A percentile compares a stretch with the other conserved stretches of the same genome.
These are phyloP conservation scores for Dicranocentrus wangi DNA, from an alignment of 2,888 invertebrate species.

Conservation along the genomic window DNA sequence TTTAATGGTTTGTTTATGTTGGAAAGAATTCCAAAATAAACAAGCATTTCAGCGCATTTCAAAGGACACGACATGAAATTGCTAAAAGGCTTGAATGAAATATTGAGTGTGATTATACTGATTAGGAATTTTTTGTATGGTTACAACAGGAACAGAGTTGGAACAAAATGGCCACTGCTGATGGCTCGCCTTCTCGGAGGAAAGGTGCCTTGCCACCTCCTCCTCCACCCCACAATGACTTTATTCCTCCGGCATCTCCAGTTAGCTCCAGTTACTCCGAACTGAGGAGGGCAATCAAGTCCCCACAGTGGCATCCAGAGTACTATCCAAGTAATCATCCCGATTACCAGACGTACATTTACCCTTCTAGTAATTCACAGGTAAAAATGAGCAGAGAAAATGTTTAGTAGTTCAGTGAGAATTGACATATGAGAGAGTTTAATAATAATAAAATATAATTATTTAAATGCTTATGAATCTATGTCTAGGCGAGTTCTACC, in stretches of 20 bases:
- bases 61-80: too few relatives aligned
- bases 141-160: too few relatives aligned
- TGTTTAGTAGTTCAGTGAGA: too few relatives aligned
- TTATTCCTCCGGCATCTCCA: slow-evolving; percentile 89
- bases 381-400: slow-evolving; percentile 57
- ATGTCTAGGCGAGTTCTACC: slow-evolving; percentile 70
- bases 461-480: too few relatives aligned
- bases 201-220: slow-evolving; percentile 66
- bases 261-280: slow-evolving; percentile 94
- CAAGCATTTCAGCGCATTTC: too few relatives aligned
- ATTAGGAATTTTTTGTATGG: too few relatives aligned
- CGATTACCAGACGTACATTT: slow-evolving; percentile 71
- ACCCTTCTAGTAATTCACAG: slow-evolving; percentile 71
- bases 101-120: too few relatives aligned
- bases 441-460: background rate
- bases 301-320: slow-evolving; percentile 76
- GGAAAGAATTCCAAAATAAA: too few relatives aligned
- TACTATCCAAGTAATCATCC: slow-evolving; percentile 67
- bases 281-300: slow-evolving; percentile 85
- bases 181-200: slow-evolving; percentile 54
- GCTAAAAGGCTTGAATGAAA: too few relatives aligned
- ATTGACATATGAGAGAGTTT: too few relatives aligned
- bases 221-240: slow-evolving; percentile 79
- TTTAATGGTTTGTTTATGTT: too few relatives aligned
- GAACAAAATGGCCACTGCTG: slow-evolving; percentile 55